Base-by-base conservation (phyloP, 2,797 vertebrate species). In the Gymnothorax javanicus region DNA sequence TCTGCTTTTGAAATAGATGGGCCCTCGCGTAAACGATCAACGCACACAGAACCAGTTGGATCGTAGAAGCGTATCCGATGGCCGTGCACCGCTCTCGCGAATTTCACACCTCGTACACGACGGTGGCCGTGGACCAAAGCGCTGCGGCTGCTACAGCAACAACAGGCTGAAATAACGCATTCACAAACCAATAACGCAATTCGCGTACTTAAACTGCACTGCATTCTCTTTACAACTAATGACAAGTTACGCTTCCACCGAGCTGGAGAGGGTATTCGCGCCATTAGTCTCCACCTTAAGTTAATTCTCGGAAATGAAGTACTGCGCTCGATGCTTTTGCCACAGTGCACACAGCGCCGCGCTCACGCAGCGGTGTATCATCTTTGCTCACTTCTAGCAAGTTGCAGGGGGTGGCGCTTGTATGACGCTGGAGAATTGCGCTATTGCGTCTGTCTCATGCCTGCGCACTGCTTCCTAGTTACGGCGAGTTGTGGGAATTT, bases 381-480 rank as follows among this genome's bases (percentile, higher is more conserved):
- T 43, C 33, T 43, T 1, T 43, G 33, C 33, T 43, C 33, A 43
- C 1, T n/a, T 9, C 81, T 7, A 83, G 17, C 11, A 23, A 25
- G 56, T 4, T 58, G 54, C 89, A 11, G 89, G 43, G 89, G 43
- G 64, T 43, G 64, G 12, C 25, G 57, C 3, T 0, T 67, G 5
- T 67, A 0, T 4, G 57, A 90, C 92, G 94, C 93, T 88, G 93
- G 9, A 1, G 88, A 90, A 23, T 64, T 73, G 88, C 43, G 20
- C 60, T 33, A 57, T 17, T 7, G 12, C 73, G 7, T 27, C 54
- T 4, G 56, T 1, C 11, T 3, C 33, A 43, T 43, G 33, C 33
- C 33, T 43, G 33, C 33, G 56, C 8, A 52, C 79, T 52, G 93
- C 94, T 96, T 96, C 95, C 95, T 94, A 90, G 93, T 91, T 91